phyloP scores from a whole-genome alignment of 2,113 vertebrate species.

The Brachyhypopomus occidentalis region DNA sequence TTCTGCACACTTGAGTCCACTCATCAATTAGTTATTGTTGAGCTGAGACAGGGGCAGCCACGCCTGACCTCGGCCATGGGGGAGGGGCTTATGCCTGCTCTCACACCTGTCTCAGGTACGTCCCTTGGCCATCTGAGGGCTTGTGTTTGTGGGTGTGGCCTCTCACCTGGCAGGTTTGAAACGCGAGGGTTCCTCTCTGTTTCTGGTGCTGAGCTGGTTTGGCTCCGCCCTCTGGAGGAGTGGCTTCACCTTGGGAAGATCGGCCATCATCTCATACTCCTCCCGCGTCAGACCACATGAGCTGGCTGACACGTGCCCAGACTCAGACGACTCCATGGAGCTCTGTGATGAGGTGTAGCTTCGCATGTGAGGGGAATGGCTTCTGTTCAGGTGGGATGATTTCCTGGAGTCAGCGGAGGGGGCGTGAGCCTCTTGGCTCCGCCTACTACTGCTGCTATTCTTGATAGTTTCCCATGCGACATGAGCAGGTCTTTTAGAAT shows the following conservation, averaged over 20 bases:
- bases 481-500: constrained; percentile 28
- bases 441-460: constrained; percentile 53
- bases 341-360: constrained; percentile 73
- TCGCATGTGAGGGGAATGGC: constrained; percentile 62
- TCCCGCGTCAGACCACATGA: constrained; percentile 81
- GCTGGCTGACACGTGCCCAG: constrained; percentile 57
- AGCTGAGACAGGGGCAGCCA: too few relatives aligned
- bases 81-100: too few relatives aligned
- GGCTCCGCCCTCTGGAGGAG: constrained; percentile 71
- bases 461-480: constrained; percentile 51
- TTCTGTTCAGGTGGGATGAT: constrained; percentile 45
- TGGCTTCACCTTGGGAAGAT: constrained; percentile 84
- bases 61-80: too few relatives aligned
- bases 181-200: constrained; percentile 79
- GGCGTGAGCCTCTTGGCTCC: constrained; percentile 23
- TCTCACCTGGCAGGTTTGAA: constrained; percentile 88
- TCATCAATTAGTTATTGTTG: too few relatives aligned
- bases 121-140: too few relatives aligned
- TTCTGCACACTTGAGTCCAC: too few relatives aligned
- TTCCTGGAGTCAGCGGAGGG: constrained; percentile 48
- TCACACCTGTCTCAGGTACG: too few relatives aligned
- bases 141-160: background rate
- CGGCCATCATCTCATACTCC: constrained; percentile 84
- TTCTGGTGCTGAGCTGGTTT: constrained; percentile 65
- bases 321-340: constrained; percentile 76